These are phyloP conservation scores for Trichopoda pennipes DNA, from an alignment of 2,888 invertebrate species.

Conservation along the genomic window DNA sequence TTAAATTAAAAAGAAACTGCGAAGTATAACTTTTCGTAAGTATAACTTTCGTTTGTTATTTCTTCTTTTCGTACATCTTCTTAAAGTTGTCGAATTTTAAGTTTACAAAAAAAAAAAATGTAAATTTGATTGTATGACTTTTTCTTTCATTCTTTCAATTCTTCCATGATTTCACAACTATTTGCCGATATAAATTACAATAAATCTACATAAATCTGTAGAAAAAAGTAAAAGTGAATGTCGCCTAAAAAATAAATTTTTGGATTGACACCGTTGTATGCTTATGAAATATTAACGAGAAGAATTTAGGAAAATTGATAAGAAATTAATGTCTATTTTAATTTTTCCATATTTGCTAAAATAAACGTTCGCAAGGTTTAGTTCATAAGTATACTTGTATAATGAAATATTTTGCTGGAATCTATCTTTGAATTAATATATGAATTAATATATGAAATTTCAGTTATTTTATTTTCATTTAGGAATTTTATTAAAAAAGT, in stretches of 20 bases:
- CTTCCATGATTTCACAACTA: conserved; percentile 2
- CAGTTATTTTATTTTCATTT: too few relatives aligned
- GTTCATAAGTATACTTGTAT: too few relatives aligned
- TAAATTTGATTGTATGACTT: conserved; percentile 16
- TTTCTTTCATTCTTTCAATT: neutral
- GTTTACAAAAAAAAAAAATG: conserved; percentile 49
- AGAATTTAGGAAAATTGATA: neutral
- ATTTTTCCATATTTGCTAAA: too few relatives aligned
- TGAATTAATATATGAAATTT: too few relatives aligned
- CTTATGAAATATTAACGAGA: conserved; percentile 13
- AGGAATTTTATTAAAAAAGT: too few relatives aligned
- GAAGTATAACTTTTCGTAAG: neutral
- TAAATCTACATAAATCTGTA: conserved; percentile 11
- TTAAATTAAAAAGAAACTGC: conserved; percentile 7
- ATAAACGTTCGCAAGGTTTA: too few relatives aligned
- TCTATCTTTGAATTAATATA: too few relatives aligned
- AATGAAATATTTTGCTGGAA: too few relatives aligned
- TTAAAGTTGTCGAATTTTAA: conserved; percentile 27
- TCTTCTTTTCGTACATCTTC: conserved; percentile 2
- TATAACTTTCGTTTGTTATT: conserved; percentile 22
- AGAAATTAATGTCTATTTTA: too few relatives aligned
- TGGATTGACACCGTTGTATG: too few relatives aligned
- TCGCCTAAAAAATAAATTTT: conserved; percentile 47
- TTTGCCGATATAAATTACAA: conserved; percentile 30
- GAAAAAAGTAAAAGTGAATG: conserved; percentile 55